A percentile compares a stretch with the other conserved stretches of the same genome.
These are phyloP conservation scores for Homalodisca vitripennis DNA, from an alignment of 1,140 invertebrate genomes.

Conservation along the genomic window DNA sequence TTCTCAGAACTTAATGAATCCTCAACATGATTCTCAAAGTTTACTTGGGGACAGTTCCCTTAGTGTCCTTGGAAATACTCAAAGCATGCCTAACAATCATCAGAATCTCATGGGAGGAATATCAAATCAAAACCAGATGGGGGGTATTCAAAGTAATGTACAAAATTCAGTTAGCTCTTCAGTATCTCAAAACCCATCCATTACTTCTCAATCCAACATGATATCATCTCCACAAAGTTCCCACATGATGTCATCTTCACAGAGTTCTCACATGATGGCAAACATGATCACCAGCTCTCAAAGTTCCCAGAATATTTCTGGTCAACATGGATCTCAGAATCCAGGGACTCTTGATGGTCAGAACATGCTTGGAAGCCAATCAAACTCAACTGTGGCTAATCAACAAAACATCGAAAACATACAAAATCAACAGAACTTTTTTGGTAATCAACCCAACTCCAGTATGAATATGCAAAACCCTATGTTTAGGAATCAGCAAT, in stretches of 20 bases:
- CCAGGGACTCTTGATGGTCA: slow-evolving; percentile 10
- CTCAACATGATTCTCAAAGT: not conserved
- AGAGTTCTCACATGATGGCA: slow-evolving; percentile 4
- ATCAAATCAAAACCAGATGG: slow-evolving; percentile 6
- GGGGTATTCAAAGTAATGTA: not conserved
- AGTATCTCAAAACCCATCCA: not conserved
- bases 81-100: not conserved
- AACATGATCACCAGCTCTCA: slow-evolving; percentile 15
- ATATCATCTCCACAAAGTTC: not conserved
- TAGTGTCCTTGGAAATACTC: slow-evolving; percentile 1
- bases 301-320: not conserved
- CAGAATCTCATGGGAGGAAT: slow-evolving; percentile 8
- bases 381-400: slow-evolving; percentile 3
- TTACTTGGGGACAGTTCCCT: not conserved
- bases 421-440: slow-evolving; percentile 1
- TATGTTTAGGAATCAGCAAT: slow-evolving; percentile 17
- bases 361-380: slow-evolving; percentile 12
- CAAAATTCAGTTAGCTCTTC: not conserved
- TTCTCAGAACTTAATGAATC: not conserved
- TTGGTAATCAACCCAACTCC: not conserved
- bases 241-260: not conserved
- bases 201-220: not conserved
- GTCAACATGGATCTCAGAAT: not conserved
- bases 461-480: not conserved
- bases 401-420: slow-evolving; percentile 18